These are phyloP conservation scores for Antheraea yamamai DNA, from an alignment of 2,888 invertebrate genomes.

Conservation along the genomic window DNA sequence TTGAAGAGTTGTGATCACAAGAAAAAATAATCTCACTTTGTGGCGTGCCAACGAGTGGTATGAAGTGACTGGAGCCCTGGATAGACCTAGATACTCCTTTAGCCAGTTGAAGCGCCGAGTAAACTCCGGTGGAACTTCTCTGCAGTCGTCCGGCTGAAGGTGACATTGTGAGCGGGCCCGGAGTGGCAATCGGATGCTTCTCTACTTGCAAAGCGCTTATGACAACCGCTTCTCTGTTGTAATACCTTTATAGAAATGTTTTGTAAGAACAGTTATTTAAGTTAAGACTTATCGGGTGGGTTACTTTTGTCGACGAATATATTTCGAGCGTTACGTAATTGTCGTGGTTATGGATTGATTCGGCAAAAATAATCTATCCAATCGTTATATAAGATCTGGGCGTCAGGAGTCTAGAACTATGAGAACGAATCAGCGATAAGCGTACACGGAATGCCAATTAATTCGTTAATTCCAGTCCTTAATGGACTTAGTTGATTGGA, in stretches of 20 bases:
- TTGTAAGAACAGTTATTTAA: neutral
- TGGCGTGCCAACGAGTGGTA: constrained; percentile 84
- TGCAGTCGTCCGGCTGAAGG: constrained; percentile 83
- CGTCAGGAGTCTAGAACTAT: neutral
- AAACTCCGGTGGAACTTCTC: constrained; percentile 72
- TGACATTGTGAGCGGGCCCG: constrained; percentile 90
- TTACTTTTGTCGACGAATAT: neutral
- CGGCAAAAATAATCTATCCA: neutral
- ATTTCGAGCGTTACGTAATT: neutral
- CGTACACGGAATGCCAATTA: neutral
- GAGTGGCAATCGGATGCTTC: constrained; percentile 93
- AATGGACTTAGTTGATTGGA: neutral
- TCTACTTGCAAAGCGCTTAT: constrained; percentile 96
- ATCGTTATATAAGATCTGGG: neutral
- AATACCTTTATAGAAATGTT: constrained; percentile 84
- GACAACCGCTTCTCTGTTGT: constrained; percentile 95
- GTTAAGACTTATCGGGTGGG: neutral
- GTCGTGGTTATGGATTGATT: neutral
- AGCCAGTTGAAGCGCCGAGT: constrained; percentile 79
- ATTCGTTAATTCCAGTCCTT: neutral
- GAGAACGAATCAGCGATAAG: neutral
- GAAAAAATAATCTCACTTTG: constrained; percentile 52
- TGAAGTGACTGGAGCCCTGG: constrained; percentile 83
- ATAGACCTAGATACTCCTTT: constrained; percentile 73
- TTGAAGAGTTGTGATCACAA: neutral